Conservation (phyloP, 1,140 invertebrate species). For the Ceratina australensis region DNA sequence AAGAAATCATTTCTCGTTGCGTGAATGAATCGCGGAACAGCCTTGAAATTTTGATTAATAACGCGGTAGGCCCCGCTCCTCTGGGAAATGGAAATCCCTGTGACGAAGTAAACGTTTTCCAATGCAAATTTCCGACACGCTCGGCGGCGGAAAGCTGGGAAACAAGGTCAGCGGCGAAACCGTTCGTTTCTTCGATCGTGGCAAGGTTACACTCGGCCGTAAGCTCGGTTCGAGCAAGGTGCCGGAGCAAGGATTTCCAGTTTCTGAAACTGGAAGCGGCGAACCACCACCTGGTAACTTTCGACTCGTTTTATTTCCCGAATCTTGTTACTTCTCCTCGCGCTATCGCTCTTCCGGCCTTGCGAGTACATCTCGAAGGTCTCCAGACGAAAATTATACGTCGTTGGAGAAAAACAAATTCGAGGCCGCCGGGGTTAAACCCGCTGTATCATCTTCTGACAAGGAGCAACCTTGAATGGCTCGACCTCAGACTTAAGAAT, state of each 20-base stretch:
- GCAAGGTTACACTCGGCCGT: slow-evolving; percentile 40
- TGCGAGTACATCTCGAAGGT: too few relatives aligned
- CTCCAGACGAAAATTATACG: not conserved
- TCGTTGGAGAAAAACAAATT: not conserved
- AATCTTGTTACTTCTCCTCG: not conserved
- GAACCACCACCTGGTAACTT: not conserved
- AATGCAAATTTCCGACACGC: not conserved
- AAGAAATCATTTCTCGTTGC: too few relatives aligned
- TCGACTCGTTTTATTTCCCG: slow-evolving; percentile 4
- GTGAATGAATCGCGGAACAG: too few relatives aligned
- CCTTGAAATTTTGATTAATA: too few relatives aligned
- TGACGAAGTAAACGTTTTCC: too few relatives aligned
- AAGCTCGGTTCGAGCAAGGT: slow-evolving; percentile 10
- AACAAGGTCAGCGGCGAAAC: slow-evolving; percentile 31
- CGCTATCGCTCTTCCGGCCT: not conserved
- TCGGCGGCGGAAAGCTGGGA: not conserved
- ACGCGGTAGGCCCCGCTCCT: too few relatives aligned
- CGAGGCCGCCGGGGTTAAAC: too few relatives aligned
- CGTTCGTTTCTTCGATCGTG: slow-evolving; percentile 15
- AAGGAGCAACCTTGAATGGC: not conserved
- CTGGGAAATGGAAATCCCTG: too few relatives aligned
- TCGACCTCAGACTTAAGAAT: not conserved
- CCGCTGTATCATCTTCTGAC: not conserved
- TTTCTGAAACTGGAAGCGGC: slow-evolving; percentile 22
- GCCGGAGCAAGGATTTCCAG: slow-evolving; percentile 29